phyloP scores from a whole-genome alignment of 2,113 vertebrate species.

The Sorex araneus region DNA sequence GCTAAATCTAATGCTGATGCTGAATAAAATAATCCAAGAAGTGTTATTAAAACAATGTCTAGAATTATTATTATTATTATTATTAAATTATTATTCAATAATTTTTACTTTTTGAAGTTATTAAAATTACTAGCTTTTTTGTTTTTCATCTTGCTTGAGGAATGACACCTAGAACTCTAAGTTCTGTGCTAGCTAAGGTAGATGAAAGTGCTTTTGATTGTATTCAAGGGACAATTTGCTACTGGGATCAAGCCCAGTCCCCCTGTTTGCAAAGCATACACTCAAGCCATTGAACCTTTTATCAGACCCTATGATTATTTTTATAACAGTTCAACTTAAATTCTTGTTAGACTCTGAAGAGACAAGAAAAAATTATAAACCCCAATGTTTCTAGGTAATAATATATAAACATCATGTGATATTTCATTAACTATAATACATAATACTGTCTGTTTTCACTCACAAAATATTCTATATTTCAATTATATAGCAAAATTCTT shows the following conservation, averaged over 20 bases:
- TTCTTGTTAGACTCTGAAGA: not conserved
- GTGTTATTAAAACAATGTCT: not conserved
- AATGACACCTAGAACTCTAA: no score
- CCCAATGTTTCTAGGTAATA: not conserved
- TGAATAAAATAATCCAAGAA: not conserved
- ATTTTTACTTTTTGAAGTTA: not conserved
- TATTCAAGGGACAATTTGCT: no score
- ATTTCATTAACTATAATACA: not conserved
- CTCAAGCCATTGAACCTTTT: no score
- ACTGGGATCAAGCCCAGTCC: no score
- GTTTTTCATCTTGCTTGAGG: not conserved
- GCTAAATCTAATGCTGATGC: not conserved
- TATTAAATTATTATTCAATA: no score
- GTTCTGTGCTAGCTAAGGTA: no score
- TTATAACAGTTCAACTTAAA: not conserved
- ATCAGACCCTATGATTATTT: no score
- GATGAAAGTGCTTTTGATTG: no score
- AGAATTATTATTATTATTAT: not conserved
- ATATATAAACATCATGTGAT: not conserved
- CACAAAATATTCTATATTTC: not conserved
- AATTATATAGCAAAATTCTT: not conserved
- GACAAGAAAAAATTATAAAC: not conserved
- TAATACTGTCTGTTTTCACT: not conserved
- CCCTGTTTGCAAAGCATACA: no score
- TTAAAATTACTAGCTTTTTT: no score